A percentile compares a stretch with the other conserved stretches of the same genome.
Evolutionary conservation across 1,140 invertebrate genomes (phyloP).

Genomic region (Planococcus citri): DNA sequence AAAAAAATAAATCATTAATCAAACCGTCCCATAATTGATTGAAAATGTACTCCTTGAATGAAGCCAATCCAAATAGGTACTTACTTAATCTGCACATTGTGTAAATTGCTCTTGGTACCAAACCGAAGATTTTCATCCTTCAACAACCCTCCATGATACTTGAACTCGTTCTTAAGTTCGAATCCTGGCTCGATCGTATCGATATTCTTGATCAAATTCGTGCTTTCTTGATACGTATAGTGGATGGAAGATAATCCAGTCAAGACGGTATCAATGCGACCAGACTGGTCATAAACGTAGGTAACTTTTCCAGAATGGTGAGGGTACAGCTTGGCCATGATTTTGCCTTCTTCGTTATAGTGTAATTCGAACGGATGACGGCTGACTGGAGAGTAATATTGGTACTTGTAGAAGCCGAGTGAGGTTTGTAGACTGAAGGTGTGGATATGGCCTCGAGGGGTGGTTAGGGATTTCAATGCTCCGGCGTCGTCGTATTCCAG

Average conservation of each 20-base stretch:
- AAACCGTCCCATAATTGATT: background rate
- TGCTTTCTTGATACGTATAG: constrained; percentile 75
- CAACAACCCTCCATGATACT: constrained; percentile 76
- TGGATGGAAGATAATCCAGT: constrained; percentile 74
- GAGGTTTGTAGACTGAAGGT: constrained; percentile 82
- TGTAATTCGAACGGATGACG: constrained; percentile 78
- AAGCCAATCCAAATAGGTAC: constrained; percentile 19
- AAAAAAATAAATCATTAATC: constrained; percentile 27
- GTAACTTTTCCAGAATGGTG: constrained; percentile 78
- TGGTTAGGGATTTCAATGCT: constrained; percentile 77
- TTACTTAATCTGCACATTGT: constrained; percentile 63
- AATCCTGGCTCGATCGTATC: constrained; percentile 74
- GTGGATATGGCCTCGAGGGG: constrained; percentile 83
- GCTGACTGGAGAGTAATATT: constrained; percentile 80
- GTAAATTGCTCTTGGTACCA: constrained; percentile 64
- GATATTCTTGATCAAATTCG: constrained; percentile 68
- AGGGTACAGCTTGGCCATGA: constrained; percentile 75
- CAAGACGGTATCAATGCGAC: constrained; percentile 69
- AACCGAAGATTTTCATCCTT: constrained; percentile 79
- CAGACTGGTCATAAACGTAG: constrained; percentile 72
- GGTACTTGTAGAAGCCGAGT: constrained; percentile 82
- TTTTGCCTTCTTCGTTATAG: constrained; percentile 80
- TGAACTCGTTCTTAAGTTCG: constrained; percentile 74
- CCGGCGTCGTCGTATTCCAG: constrained; percentile 85
- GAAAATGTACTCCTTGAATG: background rate